These are phyloP conservation scores for Leistus spinibarbis DNA, from an alignment of 2,888 invertebrate species.

Conservation along the genomic window DNA sequence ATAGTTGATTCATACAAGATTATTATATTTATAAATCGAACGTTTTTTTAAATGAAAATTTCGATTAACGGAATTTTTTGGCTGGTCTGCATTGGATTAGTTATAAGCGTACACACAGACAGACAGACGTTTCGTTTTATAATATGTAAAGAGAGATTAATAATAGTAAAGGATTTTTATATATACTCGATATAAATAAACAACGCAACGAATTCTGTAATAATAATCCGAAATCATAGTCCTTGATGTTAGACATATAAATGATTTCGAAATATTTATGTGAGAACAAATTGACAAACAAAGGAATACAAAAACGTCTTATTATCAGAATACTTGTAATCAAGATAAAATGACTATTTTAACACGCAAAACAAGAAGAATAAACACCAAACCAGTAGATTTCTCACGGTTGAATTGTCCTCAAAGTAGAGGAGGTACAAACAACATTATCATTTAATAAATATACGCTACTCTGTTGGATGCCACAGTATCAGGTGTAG, in stretches of 20 bases:
- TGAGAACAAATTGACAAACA: not conserved
- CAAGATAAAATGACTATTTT: not conserved
- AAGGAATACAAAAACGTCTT: not conserved
- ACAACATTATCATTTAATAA: not conserved
- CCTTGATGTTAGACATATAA: not conserved
- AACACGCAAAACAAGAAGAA: not conserved
- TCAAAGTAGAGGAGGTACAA: not conserved
- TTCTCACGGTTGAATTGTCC: conserved; percentile 5
- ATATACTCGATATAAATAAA: no score
- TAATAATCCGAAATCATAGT: not conserved
- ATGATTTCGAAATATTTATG: not conserved
- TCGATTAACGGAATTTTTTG: no score
- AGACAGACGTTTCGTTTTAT: no score
- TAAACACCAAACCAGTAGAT: not conserved
- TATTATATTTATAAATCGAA: no score
- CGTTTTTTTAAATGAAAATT: no score
- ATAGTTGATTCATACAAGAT: no score
- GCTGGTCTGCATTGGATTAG: no score
- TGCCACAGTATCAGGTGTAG: not conserved
- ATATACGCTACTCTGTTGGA: not conserved
- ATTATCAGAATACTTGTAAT: not conserved
- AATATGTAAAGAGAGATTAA: no score
- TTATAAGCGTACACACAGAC: no score
- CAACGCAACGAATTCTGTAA: no score
- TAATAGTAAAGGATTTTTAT: no score